Conservation (phyloP, 1,140 invertebrate genomes). For the Plodia interpunctella region DNA sequence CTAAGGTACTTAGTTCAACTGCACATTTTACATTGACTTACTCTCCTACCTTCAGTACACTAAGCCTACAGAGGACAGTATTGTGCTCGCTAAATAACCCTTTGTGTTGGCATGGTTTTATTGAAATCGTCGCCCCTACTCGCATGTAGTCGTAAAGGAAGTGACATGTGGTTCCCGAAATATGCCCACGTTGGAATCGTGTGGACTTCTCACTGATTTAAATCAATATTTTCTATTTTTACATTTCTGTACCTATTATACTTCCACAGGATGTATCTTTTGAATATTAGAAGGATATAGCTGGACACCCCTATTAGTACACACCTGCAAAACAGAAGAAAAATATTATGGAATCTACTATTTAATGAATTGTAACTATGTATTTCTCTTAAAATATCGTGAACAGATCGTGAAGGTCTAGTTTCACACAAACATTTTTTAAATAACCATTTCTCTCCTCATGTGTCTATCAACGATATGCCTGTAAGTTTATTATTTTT, state of each 20-base stretch:
- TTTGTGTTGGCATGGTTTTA: constrained; percentile 35
- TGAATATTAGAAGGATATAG: no score
- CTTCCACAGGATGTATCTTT: no score
- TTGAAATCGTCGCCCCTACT: constrained; percentile 41
- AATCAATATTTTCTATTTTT: background rate
- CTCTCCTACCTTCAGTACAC: background rate
- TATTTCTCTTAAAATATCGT: no score
- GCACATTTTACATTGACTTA: background rate
- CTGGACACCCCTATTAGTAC: no score
- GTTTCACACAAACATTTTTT: background rate
- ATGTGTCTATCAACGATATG: background rate
- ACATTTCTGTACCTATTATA: no score
- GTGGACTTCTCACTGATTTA: constrained; percentile 28
- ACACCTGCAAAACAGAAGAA: no score
- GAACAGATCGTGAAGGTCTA: no score
- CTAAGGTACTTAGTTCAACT: background rate
- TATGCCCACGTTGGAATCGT: constrained; percentile 28
- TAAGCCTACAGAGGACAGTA: background rate
- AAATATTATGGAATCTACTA: no score
- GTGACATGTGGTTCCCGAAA: constrained; percentile 72
- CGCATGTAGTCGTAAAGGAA: constrained; percentile 63
- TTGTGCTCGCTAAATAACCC: constrained; percentile 47
- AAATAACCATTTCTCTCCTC: background rate
- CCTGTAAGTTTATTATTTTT: background rate
- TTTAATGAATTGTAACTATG: no score